phyloP scores from a whole-genome alignment of 2,797 vertebrate genomes.

The Nannoperca australis region DNA sequence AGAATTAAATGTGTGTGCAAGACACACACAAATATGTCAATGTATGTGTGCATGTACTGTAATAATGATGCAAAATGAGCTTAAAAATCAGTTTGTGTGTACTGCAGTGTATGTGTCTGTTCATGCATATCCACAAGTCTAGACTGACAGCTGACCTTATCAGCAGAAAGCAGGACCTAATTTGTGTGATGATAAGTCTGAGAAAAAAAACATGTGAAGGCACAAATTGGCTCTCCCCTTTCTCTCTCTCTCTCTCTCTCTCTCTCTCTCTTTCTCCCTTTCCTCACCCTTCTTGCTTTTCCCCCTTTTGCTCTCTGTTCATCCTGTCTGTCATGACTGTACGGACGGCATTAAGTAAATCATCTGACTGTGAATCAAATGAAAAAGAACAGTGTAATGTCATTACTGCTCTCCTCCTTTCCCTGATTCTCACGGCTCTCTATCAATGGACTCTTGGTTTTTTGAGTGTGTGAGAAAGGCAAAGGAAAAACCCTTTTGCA shows the following conservation, averaged over 20 bases:
- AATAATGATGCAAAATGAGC: slow-evolving; percentile 41
- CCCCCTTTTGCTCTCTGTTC: slow-evolving; percentile 6
- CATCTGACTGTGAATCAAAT: slow-evolving; percentile 59
- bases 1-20: slow-evolving; percentile 7
- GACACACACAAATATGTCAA: background rate
- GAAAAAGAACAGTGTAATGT: slow-evolving; percentile 45
- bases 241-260: background rate
- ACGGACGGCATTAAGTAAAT: slow-evolving; percentile 45
- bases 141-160: slow-evolving; percentile 82
- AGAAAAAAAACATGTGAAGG: slow-evolving; percentile 67
- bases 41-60: slow-evolving; percentile 16
- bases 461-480: slow-evolving; percentile 4
- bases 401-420: slow-evolving; percentile 42
- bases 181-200: slow-evolving; percentile 75
- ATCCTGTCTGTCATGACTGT: slow-evolving; percentile 40
- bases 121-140: slow-evolving; percentile 34
- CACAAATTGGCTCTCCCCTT: slow-evolving; percentile 53
- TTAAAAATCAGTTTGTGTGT: slow-evolving; percentile 23
- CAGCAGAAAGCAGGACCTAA: slow-evolving; percentile 75
- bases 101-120: slow-evolving; percentile 27
- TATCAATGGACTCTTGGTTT: slow-evolving; percentile 40
- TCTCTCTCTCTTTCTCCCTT: background rate
- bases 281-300: background rate
- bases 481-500: slow-evolving; percentile 6
- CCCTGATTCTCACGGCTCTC: slow-evolving; percentile 48